Base-by-base conservation (phyloP, 2,113 vertebrate genomes). In the Clarias magur region DNA sequence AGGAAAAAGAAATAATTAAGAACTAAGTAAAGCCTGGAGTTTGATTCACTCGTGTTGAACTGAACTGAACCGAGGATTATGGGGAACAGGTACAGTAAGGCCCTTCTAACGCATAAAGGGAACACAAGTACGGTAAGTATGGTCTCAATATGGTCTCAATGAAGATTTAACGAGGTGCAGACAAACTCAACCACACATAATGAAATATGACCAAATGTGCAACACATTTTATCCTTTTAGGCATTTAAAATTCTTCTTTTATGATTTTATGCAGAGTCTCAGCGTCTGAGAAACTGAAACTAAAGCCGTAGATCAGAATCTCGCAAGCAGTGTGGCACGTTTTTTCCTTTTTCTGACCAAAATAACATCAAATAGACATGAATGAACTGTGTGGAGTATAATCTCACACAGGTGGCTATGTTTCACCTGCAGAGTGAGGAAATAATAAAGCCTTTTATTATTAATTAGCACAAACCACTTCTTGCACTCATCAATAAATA, bases 11-110 rank as follows among this genome's bases (percentile, higher is more conserved):
- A 27, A 54, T 15, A 2, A 78, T 54, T 53, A 23, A 17, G 2
- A 16, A 56, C 48, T 27, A 21, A 4, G 21, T 10, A 48, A 75
- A 48, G 8, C 5, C 25, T 4, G 10, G 60, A 59, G 16, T 21
- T 80, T 30, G 19, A 30, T 3, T 34, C 12, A 48, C 17, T 82
- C 38, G 59, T 82, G 19, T 4, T 27, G 19, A 30, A 84, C 30
- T 73, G 27, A 17, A 84, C 16, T 60, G 56, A 60, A 60, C 23
- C 23, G 23, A 75, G 56, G 68, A 84, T 84, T 75, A 75, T n/a
- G 34, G 68, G 54, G 7, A 59, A 70, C 54, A 30, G 1, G 34
- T 38, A 38, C 34, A 38, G 34, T 38, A 38, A 38, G 34, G 34
- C 34, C 34, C 30, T 34, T 38, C 34, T 38, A 38, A 38, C 34